A percentile compares a stretch with the other conserved stretches of the same genome.
Evolutionary conservation across 2,797 vertebrate species (phyloP).

Genomic region (Sebastes elongatus): DNA sequence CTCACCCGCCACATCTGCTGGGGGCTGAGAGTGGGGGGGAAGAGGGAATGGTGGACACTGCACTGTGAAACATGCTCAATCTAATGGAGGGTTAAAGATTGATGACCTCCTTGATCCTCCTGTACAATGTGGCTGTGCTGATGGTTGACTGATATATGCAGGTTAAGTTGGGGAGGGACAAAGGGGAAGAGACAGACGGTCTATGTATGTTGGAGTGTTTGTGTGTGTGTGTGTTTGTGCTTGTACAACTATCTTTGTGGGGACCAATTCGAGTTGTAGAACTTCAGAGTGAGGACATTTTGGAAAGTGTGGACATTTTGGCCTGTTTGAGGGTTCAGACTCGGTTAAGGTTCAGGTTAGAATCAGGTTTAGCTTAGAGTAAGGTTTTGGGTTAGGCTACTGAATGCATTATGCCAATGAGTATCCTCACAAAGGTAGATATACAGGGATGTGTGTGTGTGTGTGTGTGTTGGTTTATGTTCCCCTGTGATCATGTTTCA

Average conservation of each 20-base stretch:
- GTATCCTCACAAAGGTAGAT: background rate
- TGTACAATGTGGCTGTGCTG: conserved; percentile 25
- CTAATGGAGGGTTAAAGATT: conserved; percentile 60
- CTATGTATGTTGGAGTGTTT: background rate
- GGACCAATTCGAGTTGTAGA: background rate
- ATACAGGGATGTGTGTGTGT: background rate
- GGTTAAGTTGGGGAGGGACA: conserved; percentile 28
- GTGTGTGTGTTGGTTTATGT: background rate
- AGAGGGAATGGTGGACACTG: background rate
- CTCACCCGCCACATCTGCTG: conserved; percentile 14
- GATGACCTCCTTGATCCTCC: conserved; percentile 36
- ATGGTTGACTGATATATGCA: conserved; percentile 38
- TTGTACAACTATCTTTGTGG: background rate
- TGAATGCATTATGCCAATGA: background rate
- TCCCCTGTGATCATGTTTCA: conserved; percentile 23
- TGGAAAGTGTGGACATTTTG: background rate
- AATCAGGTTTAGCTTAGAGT: background rate
- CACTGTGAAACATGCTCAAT: conserved; percentile 21
- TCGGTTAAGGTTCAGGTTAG: background rate
- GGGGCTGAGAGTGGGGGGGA: background rate
- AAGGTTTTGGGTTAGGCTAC: background rate
- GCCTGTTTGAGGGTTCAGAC: background rate
- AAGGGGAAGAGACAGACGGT: background rate
- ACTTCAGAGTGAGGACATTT: background rate
- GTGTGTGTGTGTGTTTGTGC: background rate